phyloP scores from a whole-genome alignment of 2,113 vertebrate species.

The Tetrao urogallus region DNA sequence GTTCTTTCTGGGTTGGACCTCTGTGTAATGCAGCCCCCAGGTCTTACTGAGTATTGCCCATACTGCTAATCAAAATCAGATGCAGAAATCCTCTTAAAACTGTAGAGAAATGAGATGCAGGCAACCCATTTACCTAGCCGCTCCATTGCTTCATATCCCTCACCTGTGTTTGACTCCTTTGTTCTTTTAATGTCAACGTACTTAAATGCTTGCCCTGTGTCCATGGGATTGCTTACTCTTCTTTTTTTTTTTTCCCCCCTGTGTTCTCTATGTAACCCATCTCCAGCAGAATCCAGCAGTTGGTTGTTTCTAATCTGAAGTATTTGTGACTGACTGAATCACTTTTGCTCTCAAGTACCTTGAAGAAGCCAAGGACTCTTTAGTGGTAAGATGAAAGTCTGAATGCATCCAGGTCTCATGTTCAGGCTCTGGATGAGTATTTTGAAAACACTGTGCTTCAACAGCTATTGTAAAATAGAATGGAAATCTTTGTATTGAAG shows the following conservation, averaged over 20 bases:
- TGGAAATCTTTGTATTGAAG: not conserved
- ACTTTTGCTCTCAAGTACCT: not conserved
- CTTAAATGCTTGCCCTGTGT: not conserved
- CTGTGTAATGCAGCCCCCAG: not conserved
- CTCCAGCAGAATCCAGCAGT: not conserved
- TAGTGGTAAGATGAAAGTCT: not conserved
- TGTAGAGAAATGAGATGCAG: accelerated
- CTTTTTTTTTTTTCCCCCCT: not conserved
- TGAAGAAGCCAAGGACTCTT: not conserved
- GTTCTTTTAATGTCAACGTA: not conserved
- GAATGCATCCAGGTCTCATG: not conserved
- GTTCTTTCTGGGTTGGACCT: not conserved
- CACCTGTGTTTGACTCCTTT: not conserved
- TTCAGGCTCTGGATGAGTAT: not conserved
- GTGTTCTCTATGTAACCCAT: not conserved
- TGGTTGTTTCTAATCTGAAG: not conserved
- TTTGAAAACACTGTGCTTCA: not conserved
- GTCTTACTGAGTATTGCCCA: accelerated
- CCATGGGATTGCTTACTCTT: not conserved
- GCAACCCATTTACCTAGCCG: accelerated
- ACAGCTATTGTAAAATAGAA: not conserved
- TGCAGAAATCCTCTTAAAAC: not conserved
- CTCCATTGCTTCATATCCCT: not conserved
- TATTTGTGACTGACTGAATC: not conserved
- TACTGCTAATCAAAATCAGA: not conserved